Evolutionary conservation across 2,888 invertebrate genomes (phyloP).

Genomic region (Drosophila neonasuta): DNA sequence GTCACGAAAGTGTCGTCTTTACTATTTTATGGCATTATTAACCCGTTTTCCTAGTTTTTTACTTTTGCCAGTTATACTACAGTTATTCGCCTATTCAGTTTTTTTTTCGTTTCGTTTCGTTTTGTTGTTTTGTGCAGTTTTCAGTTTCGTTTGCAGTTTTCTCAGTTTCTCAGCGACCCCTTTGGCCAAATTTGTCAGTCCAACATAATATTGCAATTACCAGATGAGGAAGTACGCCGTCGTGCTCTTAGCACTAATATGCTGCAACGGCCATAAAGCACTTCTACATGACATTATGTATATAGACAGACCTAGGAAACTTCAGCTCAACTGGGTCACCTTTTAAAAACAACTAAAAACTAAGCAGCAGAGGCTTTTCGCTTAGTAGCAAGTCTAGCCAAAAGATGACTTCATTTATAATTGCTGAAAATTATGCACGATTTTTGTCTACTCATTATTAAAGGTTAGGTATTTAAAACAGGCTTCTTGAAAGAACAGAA

Average conservation of each 20-base stretch:
- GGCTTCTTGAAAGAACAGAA: too few species aligned
- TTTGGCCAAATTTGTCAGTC: conserved; percentile 35
- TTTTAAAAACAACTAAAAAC: conserved; percentile 35
- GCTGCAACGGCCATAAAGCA: conserved; percentile 14
- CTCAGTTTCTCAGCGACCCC: conserved; percentile 31
- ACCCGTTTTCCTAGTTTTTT: conserved; percentile 74
- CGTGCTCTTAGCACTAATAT: background rate
- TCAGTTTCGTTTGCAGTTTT: conserved; percentile 24
- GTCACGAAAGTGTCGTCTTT: conserved; percentile 78
- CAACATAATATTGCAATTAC: conserved; percentile 63
- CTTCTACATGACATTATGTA: conserved; percentile 3
- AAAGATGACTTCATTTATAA: conserved; percentile 7
- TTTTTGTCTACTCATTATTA: background rate
- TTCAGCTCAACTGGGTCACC: conserved; percentile 41
- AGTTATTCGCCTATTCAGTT: conserved; percentile 28
- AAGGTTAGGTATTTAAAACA: too few species aligned
- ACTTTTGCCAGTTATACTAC: conserved; percentile 36
- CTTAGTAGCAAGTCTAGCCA: background rate
- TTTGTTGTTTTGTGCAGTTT: conserved; percentile 8
- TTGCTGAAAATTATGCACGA: background rate
- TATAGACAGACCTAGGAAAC: conserved; percentile 12
- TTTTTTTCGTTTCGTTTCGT: background rate
- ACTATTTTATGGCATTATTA: conserved; percentile 75
- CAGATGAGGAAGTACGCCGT: conserved; percentile 44
- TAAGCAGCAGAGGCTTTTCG: background rate